Evolutionary conservation across 1,140 invertebrate species (phyloP), one percentile per base, ranked within the genome.

Genomic region (Holcopasites calliopsidis): DNA sequence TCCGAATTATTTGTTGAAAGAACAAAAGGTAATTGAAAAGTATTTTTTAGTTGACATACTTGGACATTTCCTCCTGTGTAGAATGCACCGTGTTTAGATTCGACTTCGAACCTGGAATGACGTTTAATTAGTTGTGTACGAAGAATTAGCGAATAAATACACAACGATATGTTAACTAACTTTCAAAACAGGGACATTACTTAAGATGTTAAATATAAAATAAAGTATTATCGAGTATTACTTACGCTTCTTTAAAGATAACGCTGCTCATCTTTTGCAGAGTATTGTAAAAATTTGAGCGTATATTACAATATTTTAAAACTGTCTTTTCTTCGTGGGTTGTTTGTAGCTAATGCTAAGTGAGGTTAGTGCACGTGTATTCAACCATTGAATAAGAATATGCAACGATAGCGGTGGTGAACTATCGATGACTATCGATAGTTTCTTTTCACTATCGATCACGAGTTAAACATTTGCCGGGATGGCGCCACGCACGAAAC

Each of bases 1-100:
- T 54, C 16, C 21, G 57, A 8, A 42, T 47, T 31, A n/a, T 68
- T 69, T 49, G 18, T 35, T 44, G 47, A 21, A 23, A 42, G 1
- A 65, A 38, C 6, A 0, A 54, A 42, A 28, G 21, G 57, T 70
- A 21, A 75, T 68, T 49, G 28, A 31, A 10, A 47, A 21, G 1
- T 28, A 62, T 6, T 21, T 21, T 1, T 62, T 38, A 35, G 13
- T 57, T 66, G 69, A 87, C 86, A 83, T 90, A 95, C 94, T 81
- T 92, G 92, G 70, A 98, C 93, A 88, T 95, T 94, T 79, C 97
- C 96, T 58, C 96, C 96, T 2, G 95, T 97, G 82, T 95, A 98
- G 90, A 97, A 97, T 16, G 97, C 95, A 82, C 94, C 95, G 92
- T 95, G 94, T 85, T 96, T 95, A 21, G 93, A 92, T 86, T 95